Conservation (phyloP, 2,888 invertebrate genomes). For the Synergus itoensis region DNA sequence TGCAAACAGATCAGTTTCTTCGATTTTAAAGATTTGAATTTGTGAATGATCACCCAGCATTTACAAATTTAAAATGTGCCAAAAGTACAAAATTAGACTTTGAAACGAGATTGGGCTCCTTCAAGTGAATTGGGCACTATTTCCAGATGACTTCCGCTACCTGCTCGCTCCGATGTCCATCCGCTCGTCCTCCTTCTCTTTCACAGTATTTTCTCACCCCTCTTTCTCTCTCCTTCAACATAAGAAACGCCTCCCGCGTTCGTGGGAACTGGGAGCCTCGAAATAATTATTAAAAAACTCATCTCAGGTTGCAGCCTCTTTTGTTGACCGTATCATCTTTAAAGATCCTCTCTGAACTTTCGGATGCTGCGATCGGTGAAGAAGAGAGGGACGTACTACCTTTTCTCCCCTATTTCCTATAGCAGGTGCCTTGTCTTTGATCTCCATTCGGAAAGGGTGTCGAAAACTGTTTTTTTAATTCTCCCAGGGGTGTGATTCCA, state of each 20-base stretch:
- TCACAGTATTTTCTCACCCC: slow-evolving; percentile 52
- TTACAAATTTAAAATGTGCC: background rate
- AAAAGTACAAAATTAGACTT: background rate
- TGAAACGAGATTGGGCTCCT: background rate
- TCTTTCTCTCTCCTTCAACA: slow-evolving; percentile 46
- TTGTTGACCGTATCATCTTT: slow-evolving; percentile 77
- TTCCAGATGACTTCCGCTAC: slow-evolving; percentile 77
- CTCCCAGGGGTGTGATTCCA: background rate
- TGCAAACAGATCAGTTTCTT: background rate
- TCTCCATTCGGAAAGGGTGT: slow-evolving; percentile 32
- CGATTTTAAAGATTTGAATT: no score
- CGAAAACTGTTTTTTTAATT: slow-evolving; percentile 20
- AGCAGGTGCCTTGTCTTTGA: slow-evolving; percentile 48
- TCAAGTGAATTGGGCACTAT: slow-evolving; percentile 53
- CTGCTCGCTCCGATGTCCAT: slow-evolving; percentile 71
- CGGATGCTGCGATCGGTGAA: slow-evolving; percentile 47
- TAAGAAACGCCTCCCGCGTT: slow-evolving; percentile 76
- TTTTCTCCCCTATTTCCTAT: slow-evolving; percentile 49
- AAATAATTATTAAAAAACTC: slow-evolving; percentile 76
- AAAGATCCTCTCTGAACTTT: slow-evolving; percentile 66
- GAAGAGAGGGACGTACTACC: slow-evolving; percentile 42
- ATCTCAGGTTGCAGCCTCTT: slow-evolving; percentile 72
- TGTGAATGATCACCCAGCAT: no score
- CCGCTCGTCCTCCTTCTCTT: slow-evolving; percentile 55
- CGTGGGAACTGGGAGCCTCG: slow-evolving; percentile 78